Percentiles rank a stretch among this genome's conserved stretches.
Evolutionary conservation across 2,888 invertebrate species (phyloP).

Genomic region (Hypomecis punctinalis): DNA sequence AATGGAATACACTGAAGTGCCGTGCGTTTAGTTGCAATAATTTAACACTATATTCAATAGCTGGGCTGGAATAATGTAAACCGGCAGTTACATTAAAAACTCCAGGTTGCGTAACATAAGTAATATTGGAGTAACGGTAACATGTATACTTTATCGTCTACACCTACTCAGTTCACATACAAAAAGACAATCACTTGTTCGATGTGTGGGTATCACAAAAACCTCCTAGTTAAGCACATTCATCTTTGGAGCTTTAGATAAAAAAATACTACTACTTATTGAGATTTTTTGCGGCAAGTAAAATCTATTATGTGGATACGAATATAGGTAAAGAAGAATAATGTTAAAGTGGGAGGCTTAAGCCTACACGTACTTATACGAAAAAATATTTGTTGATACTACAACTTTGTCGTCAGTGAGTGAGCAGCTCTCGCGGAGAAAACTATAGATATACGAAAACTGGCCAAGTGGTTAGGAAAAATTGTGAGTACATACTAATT

Average conservation of each 20-base stretch:
- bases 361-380: neutral
- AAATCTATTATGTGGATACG: conserved; percentile 13
- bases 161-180: neutral
- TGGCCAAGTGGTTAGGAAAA: neutral
- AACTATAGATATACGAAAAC: neutral
- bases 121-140: no score
- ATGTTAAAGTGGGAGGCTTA: conserved; percentile 10
- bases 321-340: conserved; percentile 5
- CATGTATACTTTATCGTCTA: no score
- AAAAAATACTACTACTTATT: conserved; percentile 9
- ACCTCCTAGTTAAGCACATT: conserved; percentile 12
- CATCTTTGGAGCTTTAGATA: conserved; percentile 7
- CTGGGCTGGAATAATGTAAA: no score
- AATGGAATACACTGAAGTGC: no score
- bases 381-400: conserved; percentile 1
- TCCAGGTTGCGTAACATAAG: no score
- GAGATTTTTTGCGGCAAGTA: conserved; percentile 10
- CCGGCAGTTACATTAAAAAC: no score
- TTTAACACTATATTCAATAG: no score
- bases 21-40: no score
- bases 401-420: conserved; percentile 3
- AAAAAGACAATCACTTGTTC: conserved; percentile 7
- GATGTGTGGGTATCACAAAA: conserved; percentile 26
- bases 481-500: neutral
- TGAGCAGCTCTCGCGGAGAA: conserved; percentile 4